These are phyloP conservation scores for Astatotilapia flaviijosephi DNA, from an alignment of 2,113 vertebrate species.

Conservation along the genomic window DNA sequence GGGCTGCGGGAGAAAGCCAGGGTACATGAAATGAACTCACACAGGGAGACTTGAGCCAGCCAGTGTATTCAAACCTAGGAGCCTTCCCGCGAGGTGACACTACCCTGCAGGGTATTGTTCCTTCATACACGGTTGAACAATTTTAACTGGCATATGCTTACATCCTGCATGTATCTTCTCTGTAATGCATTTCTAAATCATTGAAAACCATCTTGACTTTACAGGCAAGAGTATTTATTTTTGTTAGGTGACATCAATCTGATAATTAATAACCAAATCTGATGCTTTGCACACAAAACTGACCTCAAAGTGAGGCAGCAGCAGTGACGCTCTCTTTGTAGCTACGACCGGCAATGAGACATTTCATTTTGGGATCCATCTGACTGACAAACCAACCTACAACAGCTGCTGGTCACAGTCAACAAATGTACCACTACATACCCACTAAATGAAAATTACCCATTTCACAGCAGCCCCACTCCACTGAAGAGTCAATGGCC, in stretches of 20 bases:
- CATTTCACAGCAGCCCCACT: conserved; percentile 25
- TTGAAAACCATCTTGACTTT: background rate
- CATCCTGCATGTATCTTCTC: background rate
- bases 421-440: conserved; percentile 5
- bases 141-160: background rate
- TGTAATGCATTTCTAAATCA: background rate
- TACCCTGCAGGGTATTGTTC: background rate
- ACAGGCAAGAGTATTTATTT: background rate
- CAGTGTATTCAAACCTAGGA: background rate
- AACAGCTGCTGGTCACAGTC: background rate
- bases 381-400: background rate
- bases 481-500: conserved; percentile 32
- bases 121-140: background rate
- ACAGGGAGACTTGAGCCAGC: background rate
- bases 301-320: background rate
- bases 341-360: background rate
- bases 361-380: background rate
- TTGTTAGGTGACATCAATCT: background rate
- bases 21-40: background rate
- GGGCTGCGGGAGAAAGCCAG: background rate
- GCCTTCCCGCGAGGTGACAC: background rate
- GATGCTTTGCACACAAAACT: background rate
- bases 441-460: conserved; percentile 26
- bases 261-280: background rate
- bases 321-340: background rate